phyloP scores from a whole-genome alignment of 2,888 invertebrate species.

The Podotricha telesiphe region DNA sequence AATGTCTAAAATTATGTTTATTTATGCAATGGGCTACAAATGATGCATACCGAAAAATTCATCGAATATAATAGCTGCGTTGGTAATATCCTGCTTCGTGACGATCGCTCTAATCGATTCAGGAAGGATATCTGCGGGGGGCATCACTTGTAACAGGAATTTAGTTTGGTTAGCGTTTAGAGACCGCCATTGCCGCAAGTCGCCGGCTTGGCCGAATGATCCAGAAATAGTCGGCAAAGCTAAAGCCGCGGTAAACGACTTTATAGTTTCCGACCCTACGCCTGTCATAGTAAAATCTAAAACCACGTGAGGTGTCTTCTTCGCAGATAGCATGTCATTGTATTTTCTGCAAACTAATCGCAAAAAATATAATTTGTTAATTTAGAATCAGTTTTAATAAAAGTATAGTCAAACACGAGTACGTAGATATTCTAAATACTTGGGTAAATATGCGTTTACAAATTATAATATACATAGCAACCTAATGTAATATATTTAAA shows the following conservation, averaged over 20 bases:
- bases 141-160: slow-evolving; percentile 92
- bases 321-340: slow-evolving; percentile 85
- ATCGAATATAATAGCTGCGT: slow-evolving; percentile 96
- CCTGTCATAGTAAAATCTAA: slow-evolving; percentile 93
- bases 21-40: neutral
- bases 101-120: slow-evolving; percentile 93
- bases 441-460: no score
- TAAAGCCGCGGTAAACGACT: slow-evolving; percentile 91
- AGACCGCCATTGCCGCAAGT: slow-evolving; percentile 92
- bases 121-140: slow-evolving; percentile 93
- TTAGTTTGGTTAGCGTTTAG: slow-evolving; percentile 87
- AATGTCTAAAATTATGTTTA: slow-evolving; percentile 27
- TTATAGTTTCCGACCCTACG: slow-evolving; percentile 91
- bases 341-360: slow-evolving; percentile 88
- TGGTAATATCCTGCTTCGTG: slow-evolving; percentile 92
- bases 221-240: slow-evolving; percentile 92
- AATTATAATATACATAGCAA: no score
- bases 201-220: slow-evolving; percentile 93
- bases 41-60: slow-evolving; percentile 88
- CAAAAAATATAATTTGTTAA: slow-evolving; percentile 15
- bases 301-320: slow-evolving; percentile 89
- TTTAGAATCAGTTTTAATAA: no score
- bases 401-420: no score
- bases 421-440: no score
- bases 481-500: no score